Evolutionary conservation across 2,113 vertebrate genomes (phyloP).

Genomic region (Scortum barcoo): DNA sequence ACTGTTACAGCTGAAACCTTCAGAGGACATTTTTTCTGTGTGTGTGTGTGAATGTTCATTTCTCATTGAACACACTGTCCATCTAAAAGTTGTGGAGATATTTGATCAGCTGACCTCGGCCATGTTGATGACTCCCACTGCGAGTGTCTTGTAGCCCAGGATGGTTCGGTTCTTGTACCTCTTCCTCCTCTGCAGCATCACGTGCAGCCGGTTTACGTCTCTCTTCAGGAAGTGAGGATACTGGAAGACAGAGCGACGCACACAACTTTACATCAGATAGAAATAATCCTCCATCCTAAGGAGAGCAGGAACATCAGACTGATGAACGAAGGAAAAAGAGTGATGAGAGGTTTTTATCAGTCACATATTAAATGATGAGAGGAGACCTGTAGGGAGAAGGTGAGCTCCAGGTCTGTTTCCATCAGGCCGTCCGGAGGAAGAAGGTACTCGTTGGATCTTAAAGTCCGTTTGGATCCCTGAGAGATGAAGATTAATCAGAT

Average conservation of each 20-base stretch:
- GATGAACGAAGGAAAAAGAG: too few relatives aligned
- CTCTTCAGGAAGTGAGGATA: slow-evolving; percentile 84
- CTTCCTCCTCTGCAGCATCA: slow-evolving; percentile 82
- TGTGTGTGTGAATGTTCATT: too few relatives aligned
- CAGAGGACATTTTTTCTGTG: too few relatives aligned
- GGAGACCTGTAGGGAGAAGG: slow-evolving; percentile 81
- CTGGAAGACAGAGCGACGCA: slow-evolving; percentile 37
- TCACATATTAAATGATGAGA: too few relatives aligned
- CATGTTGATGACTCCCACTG: slow-evolving; percentile 80
- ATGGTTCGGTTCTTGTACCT: slow-evolving; percentile 83
- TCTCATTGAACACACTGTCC: too few relatives aligned
- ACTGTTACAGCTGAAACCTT: too few relatives aligned
- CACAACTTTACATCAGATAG: not conserved
- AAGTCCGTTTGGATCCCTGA: slow-evolving; percentile 82
- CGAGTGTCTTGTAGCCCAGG: slow-evolving; percentile 81
- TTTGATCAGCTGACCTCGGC: slow-evolving; percentile 59
- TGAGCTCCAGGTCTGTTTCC: slow-evolving; percentile 84
- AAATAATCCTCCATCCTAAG: not conserved
- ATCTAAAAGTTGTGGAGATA: too few relatives aligned
- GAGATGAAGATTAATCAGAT: not conserved
- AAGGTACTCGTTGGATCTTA: slow-evolving; percentile 82
- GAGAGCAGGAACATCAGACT: not conserved
- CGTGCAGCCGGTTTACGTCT: slow-evolving; percentile 79
- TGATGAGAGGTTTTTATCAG: too few relatives aligned
- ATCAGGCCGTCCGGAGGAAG: slow-evolving; percentile 78